phyloP scores from a whole-genome alignment of 2,888 invertebrate genomes.

The Tanaodytes sp. region DNA sequence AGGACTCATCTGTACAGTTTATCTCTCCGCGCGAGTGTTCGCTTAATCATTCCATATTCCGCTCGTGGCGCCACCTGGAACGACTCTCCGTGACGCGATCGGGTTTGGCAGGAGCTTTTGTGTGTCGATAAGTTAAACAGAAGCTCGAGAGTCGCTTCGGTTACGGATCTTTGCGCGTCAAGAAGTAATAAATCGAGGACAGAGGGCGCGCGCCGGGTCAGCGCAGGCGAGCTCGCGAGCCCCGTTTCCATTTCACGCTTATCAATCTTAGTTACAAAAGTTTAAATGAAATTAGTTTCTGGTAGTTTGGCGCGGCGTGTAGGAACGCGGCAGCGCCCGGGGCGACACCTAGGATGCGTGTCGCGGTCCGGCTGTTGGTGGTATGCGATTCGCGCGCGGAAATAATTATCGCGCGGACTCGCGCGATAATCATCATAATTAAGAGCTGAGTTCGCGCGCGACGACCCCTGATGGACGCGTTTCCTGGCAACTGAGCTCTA shows the following conservation, averaged over 20 bases:
- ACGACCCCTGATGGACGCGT: too few species aligned
- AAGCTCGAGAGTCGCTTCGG: conserved; percentile 29
- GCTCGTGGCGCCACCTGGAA: conserved; percentile 39
- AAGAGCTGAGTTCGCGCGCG: too few species aligned
- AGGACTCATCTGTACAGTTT: conserved; percentile 50
- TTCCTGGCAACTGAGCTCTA: too few species aligned
- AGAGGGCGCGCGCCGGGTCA: conserved; percentile 27
- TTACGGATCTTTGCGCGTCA: conserved; percentile 40
- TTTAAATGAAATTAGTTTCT: conserved; percentile 66
- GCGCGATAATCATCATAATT: conserved; percentile 69
- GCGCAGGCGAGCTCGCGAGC: too few species aligned
- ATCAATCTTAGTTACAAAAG: conserved; percentile 62
- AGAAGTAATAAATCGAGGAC: conserved; percentile 43
- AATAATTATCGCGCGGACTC: conserved; percentile 68
- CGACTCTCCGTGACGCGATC: conserved; percentile 52
- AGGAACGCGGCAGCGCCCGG: conserved; percentile 3
- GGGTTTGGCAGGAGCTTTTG: conserved; percentile 47
- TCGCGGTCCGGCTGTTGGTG: conserved; percentile 42
- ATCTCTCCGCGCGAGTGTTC: conserved; percentile 49
- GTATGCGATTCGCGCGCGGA: conserved; percentile 65
- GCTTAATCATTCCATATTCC: conserved; percentile 54
- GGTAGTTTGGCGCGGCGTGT: conserved; percentile 36
- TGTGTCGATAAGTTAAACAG: conserved; percentile 51
- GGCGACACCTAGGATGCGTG: conserved; percentile 40
- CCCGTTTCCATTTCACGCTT: conserved; percentile 56